Base-by-base conservation (phyloP, 2,888 invertebrate species). In the Phaedon cochleariae region DNA sequence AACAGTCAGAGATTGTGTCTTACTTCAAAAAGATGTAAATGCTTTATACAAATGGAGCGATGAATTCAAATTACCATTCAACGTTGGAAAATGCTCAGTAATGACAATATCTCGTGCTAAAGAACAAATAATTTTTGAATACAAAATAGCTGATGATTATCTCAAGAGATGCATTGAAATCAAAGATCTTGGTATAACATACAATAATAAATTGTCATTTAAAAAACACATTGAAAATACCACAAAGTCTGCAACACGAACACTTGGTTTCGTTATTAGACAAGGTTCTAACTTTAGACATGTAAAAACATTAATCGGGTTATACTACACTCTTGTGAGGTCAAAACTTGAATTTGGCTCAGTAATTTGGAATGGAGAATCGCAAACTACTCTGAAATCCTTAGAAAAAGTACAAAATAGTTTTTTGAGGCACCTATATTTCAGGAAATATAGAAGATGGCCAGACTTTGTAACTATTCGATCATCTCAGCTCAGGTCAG, bases 391-490 rank as follows among this genome's bases (percentile, higher is more conserved):
- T 18, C 48, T 48, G n/a, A 48, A 48, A 18, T 48, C 18, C 17
- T 48, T 48, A 21, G 18, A 48, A 48, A 48, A 48, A 48, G 18
- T 48, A 9, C 45, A 45, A 45, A 45, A 45, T n/a, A 45, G 45
- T 1, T 45, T 45, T 48, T 6, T 49, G 20, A 20, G 22, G 21
- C 21, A n/a, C n/a, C n/a, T n/a, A n/a, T n/a, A n/a, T n/a, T n/a
- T n/a, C 21, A 48, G 18, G 18, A 48, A 48, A 3, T 48, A 48
- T 48, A 48, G 48, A 48, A 48, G 48, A 17, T 48, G 48, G 48
- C 18, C 48, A 17, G 2, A 48, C 18, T 48, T 18, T 12, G 18
- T 18, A 2, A 48, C 18, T 48, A 18, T 48, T 18, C 17, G 48
- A 48, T 48, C 18, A 48, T 48, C 48, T 48, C 48, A 48, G 18